Base-by-base conservation (phyloP, 2,888 invertebrate species). In the Dorcus hopei region DNA sequence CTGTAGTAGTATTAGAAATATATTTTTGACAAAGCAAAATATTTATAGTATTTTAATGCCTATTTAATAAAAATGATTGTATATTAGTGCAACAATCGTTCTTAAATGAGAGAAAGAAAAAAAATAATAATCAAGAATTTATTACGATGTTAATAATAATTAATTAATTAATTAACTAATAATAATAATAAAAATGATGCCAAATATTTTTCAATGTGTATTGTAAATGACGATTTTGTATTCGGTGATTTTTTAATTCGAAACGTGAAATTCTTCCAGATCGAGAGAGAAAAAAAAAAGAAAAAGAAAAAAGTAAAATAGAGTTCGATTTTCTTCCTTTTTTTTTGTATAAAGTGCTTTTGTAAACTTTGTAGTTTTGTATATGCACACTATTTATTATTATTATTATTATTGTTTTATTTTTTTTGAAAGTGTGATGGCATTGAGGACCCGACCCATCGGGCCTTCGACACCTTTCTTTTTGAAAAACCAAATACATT, bases 21-120 rank as follows among this genome's bases (percentile, higher is more conserved):
- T 77, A 75, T 76, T 77, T 76, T 76, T 77, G 72, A 74, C 74
- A 74, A 72, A 73, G 69, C 65, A 69, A 69, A 72, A 69, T 74
- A 74, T 74, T 72, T 76, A 75, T 74, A 72, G 74, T 74, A 72
- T 69, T 73, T 70, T 72, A 72, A 72, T 72, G 71, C 71, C 68
- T 72, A 70, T 68, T 70, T 70, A 73, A 52, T 54, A 61, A 19
- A n/a, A 73, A 74, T 72, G 70, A 74, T 74, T 77, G 75, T 76
- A 75, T 74, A 75, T 72, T 64, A 62, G 56, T 61, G 48, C 50
- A 56, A 49, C 56, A 58, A 59, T 59, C 58, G 56, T 58, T 63
- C 57, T 51, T 51, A 58, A 63, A 63, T 58, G 61, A 49, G 54
- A 55, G 57, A 60, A 56, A 54, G 58, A 54, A 50, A 39, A 8